phyloP scores from a whole-genome alignment of 2,888 invertebrate genomes.

The Noctua pronuba region DNA sequence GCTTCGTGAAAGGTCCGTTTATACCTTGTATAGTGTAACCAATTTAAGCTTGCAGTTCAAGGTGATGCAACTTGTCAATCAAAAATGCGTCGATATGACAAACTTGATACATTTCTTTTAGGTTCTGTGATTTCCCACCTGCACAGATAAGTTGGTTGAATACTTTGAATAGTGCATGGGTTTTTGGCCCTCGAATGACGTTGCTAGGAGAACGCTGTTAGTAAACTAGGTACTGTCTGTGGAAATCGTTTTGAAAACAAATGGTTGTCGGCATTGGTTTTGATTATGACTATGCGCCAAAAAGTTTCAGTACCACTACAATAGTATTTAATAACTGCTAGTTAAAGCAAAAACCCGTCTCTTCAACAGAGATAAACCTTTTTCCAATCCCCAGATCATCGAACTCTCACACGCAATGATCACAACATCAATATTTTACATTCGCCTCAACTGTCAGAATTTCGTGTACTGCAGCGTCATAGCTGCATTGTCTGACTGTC shows the following conservation, averaged over 20 bases:
- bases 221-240: background rate
- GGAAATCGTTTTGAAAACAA: background rate
- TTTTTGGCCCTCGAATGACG: background rate
- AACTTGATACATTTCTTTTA: background rate
- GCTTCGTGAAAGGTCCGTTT: too few species aligned
- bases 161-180: too few species aligned
- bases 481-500: slow-evolving; percentile 70
- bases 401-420: slow-evolving; percentile 17
- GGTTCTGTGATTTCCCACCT: background rate
- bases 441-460: slow-evolving; percentile 48
- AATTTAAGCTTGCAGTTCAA: background rate
- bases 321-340: background rate
- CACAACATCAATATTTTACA: slow-evolving; percentile 47
- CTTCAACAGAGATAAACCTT: background rate
- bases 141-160: background rate
- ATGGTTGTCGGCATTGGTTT: background rate
- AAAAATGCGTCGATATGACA: background rate
- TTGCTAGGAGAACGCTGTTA: background rate
- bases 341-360: background rate
- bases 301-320: background rate
- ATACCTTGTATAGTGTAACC: background rate
- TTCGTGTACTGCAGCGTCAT: slow-evolving; percentile 51
- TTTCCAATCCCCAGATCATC: slow-evolving; percentile 6
- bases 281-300: background rate
- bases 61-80: background rate